Base-by-base conservation (phyloP, 1,140 invertebrate species). In the Pseudoatta argentina region DNA sequence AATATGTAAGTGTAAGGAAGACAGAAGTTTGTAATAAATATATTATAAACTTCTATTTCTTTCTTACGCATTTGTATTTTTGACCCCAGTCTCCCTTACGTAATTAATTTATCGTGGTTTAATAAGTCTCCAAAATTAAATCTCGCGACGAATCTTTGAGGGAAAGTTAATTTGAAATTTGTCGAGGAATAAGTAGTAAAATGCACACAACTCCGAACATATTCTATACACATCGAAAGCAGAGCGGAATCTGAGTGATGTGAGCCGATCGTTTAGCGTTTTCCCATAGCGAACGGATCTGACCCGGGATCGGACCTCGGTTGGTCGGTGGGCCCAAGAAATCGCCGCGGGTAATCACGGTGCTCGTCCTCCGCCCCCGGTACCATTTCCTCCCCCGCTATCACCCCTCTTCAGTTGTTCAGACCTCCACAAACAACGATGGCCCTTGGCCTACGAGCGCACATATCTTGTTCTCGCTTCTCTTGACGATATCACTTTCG, bases 211-310 rank as follows among this genome's bases (percentile, higher is more conserved):
- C 18, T 57, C 21, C 12, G 2, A 14, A 72, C 14, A 27, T 24
- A 72, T 48, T 18, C 30, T 71, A 69, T 39, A 39, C 77, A 63
- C 10, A 73, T 83, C 79, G 87, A 94, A 93, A 94, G 91, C 92
- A 93, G 93, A 94, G 93, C 93, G 91, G 92, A 93, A 93, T 94
- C 91, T 93, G 94, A 94, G 93, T 94, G 94, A 95, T 95, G 94
- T 95, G 94, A 95, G 94, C 94, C 94, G 93, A 95, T 95, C 94
- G 94, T 94, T 95, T 94, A 95, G 91, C 91, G 90, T 93, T 95
- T 95, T 95, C 94, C 94, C 94, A 95, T 95, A 94, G 94, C 91
- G 92, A 93, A 92, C 91, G 92, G 93, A 94, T 95, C 94, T 95
- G 94, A 95, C 94, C 94, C 92, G 94, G 91, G 94, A 94, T 95